phyloP scores from a whole-genome alignment of 2,113 vertebrate genomes.

The Zeus faber region DNA sequence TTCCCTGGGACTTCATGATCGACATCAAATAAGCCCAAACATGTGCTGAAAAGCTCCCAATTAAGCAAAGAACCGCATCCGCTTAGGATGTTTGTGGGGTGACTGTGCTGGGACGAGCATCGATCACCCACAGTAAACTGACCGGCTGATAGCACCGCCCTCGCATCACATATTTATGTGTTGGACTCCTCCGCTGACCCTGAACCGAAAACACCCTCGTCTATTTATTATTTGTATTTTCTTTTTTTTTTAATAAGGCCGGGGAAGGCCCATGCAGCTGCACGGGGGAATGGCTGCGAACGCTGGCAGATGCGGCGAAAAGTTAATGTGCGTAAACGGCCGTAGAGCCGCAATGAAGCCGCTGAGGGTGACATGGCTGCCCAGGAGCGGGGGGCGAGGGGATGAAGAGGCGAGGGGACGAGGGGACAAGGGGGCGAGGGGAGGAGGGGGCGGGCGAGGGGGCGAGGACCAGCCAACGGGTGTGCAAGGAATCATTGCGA shows the following conservation, averaged over 20 bases:
- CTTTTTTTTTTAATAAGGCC: slow-evolving; percentile 68
- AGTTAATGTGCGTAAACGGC: slow-evolving; percentile 76
- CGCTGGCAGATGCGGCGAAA: slow-evolving; percentile 73
- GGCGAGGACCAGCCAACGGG: too few species aligned
- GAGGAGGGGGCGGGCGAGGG: too few species aligned
- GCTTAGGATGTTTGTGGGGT: slow-evolving; percentile 78
- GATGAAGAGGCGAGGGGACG: too few species aligned
- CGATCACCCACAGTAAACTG: slow-evolving; percentile 72
- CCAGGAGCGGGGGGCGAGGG: slow-evolving; percentile 33
- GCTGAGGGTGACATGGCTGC: slow-evolving; percentile 63
- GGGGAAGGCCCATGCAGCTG: slow-evolving; percentile 45
- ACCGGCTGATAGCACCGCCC: slow-evolving; percentile 67
- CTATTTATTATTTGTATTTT: too few species aligned
- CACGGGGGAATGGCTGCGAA: slow-evolving; percentile 37
- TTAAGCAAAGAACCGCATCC: slow-evolving; percentile 76
- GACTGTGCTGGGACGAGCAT: slow-evolving; percentile 72
- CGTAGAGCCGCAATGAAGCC: slow-evolving; percentile 59
- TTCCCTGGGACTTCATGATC: slow-evolving; percentile 71
- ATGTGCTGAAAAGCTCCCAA: slow-evolving; percentile 79
- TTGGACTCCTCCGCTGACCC: slow-evolving; percentile 64
- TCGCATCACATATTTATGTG: slow-evolving; percentile 72
- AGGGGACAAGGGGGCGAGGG: too few species aligned
- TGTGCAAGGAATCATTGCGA: slow-evolving; percentile 80
- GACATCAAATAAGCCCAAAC: slow-evolving; percentile 62
- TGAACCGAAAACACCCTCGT: slow-evolving; percentile 56